phyloP scores from a whole-genome alignment of 2,888 invertebrate species.

The Gastracanthus pulcherrimus region DNA sequence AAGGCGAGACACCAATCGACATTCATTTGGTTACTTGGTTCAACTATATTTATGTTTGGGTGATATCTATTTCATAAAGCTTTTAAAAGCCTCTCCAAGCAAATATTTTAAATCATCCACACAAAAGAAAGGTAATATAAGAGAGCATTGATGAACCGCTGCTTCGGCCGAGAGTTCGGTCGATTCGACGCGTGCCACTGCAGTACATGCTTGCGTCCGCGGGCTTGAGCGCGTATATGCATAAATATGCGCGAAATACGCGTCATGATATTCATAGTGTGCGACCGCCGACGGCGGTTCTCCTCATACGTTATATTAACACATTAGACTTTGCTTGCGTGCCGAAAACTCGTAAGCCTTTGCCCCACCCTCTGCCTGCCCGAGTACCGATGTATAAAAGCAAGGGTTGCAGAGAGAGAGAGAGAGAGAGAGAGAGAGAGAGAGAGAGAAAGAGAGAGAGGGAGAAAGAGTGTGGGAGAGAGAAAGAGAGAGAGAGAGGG shows the following conservation, averaged over 20 bases:
- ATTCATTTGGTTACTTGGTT: no score
- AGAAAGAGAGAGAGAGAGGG: no score
- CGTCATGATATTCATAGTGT: conserved; percentile 28
- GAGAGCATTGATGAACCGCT: not conserved
- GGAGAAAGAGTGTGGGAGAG: not conserved
- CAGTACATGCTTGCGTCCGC: no score
- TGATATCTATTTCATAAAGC: no score
- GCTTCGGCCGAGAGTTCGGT: conserved; percentile 11
- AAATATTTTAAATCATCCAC: no score
- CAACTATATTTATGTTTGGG: no score
- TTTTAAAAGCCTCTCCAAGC: no score
- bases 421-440: not conserved
- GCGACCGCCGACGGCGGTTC: conserved; percentile 57
- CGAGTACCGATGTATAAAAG: not conserved
- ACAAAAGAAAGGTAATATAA: not conserved
- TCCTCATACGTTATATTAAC: conserved; percentile 73
- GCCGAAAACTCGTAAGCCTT: conserved; percentile 72
- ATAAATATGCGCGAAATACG: conserved; percentile 59
- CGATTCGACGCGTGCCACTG: conserved; percentile 49
- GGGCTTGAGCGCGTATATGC: no score
- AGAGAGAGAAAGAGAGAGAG: not conserved
- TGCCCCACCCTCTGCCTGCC: not conserved
- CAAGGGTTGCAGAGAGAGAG: not conserved
- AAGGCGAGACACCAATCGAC: no score
- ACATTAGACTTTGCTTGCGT: conserved; percentile 74